Base-by-base conservation (phyloP, 53 echinoderm and acorn worm species). In the Temnopleurus reevesii region DNA sequence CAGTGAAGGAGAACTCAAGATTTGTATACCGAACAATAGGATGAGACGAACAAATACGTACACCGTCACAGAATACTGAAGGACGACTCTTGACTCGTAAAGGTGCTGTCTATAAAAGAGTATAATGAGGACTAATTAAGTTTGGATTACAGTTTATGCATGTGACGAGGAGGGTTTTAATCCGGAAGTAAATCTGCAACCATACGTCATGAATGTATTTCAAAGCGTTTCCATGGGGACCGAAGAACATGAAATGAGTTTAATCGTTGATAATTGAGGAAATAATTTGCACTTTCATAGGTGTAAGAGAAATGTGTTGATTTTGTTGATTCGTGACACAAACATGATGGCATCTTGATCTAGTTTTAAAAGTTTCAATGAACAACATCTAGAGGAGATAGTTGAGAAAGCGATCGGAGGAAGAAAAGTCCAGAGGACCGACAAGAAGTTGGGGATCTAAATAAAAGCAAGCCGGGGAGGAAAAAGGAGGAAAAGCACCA, bases 21-120 rank as follows among this genome's bases (percentile, higher is more conserved):
- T 71, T 71, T 71, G 21, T 71, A 19, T n/a, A 71, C 41, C 71
- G n/a, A 21, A 71, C 71, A 71, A 71, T 41, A n/a, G 71, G 71
- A 71, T 71, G 8, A 71, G 71, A 35, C 71, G 8, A 21, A 9
- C 8, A 36, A n/a, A 71, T 38, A 71, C 36, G n/a, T 9, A 71
- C 38, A 17, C 41, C 71, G 41, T 65, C 41, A 41, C 21, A 38
- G 71, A n/a, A n/a, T 8, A 8, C 10, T 41, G 26, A 41, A 71
- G 71, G 43, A 71, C 71, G 8, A 41, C 71, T 71, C 43, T 71
- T 71, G 71, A 71, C 71, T 71, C 23, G 41, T 5, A 3, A 1
- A 38, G n/a, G 21, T n/a, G n/a, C 36, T 71, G 19, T 41, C 21
- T 18, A 71, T 10, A 71, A 71, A 15, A 41, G 43, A n/a, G 43